Evolutionary conservation across 1,140 invertebrate species (phyloP).

Genomic region (Philaenus spumarius): DNA sequence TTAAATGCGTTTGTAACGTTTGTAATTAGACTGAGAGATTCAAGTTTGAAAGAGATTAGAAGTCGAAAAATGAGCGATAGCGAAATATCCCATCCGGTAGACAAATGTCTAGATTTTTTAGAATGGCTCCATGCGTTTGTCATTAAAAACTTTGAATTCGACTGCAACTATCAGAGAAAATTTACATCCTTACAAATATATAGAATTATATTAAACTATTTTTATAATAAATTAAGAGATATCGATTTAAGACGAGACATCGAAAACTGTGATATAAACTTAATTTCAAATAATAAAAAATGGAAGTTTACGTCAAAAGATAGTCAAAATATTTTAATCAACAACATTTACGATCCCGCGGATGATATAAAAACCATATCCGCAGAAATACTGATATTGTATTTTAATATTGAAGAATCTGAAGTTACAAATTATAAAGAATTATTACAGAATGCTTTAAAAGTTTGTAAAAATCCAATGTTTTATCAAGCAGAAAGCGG

Average conservation of each 20-base stretch:
- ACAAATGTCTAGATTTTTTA: conserved; percentile 34
- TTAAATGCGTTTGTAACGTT: conserved; percentile 22
- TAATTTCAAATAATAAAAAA: conserved; percentile 7
- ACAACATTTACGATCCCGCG: conserved; percentile 39
- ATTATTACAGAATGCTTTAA: conserved; percentile 37
- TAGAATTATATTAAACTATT: conserved; percentile 32
- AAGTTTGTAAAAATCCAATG: conserved; percentile 44
- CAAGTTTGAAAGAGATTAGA: conserved; percentile 29
- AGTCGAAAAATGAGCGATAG: not conserved
- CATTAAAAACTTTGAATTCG: conserved; percentile 42
- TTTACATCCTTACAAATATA: conserved; percentile 42
- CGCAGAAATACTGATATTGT: conserved; percentile 38
- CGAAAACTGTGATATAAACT: conserved; percentile 11
- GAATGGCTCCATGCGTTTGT: conserved; percentile 44
- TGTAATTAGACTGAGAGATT: conserved; percentile 20
- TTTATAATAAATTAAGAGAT: conserved; percentile 8
- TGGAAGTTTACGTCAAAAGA: conserved; percentile 37
- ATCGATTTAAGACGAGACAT: not conserved
- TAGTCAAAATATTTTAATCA: conserved; percentile 34
- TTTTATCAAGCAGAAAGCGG: conserved; percentile 49
- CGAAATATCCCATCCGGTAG: not conserved
- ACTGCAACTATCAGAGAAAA: conserved; percentile 49
- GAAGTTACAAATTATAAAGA: conserved; percentile 15
- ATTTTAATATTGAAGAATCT: conserved; percentile 32
- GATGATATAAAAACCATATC: conserved; percentile 43